These are phyloP conservation scores for Dendronephthya gigantea DNA, from an alignment of 64 coral and sea anemone genomes.

Conservation along the genomic window DNA sequence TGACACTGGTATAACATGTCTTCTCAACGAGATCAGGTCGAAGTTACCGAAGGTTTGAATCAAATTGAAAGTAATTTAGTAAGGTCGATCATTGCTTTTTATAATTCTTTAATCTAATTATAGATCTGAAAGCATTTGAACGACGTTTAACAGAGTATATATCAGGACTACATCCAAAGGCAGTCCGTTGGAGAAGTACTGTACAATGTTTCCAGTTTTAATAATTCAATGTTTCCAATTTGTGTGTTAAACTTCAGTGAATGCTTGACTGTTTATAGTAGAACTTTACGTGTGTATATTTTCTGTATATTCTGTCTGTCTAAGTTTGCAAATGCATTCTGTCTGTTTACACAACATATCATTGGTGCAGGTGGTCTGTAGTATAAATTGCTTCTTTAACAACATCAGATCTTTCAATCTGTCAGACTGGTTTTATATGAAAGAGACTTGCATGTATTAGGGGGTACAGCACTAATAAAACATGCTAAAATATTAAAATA, in stretches of 20 bases:
- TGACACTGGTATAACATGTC: neutral
- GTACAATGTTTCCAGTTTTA: neutral
- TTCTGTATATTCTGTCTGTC: no score
- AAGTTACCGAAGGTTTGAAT: conserved; percentile 59
- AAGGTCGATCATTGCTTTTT: neutral
- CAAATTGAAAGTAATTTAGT: neutral
- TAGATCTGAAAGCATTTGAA: conserved; percentile 98
- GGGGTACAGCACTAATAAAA: no score
- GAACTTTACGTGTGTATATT: no score
- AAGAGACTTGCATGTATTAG: no score
- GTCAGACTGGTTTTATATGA: no score
- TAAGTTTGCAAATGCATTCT: no score
- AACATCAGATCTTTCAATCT: no score
- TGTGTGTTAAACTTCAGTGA: neutral
- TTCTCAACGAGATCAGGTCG: neutral
- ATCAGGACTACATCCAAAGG: conserved; percentile 47
- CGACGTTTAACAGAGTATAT: conserved; percentile 87
- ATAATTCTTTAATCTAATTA: neutral
- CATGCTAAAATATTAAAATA: no score
- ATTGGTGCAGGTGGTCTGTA: neutral
- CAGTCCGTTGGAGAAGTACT: conserved; percentile 74
- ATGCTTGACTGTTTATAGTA: neutral
- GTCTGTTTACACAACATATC: neutral
- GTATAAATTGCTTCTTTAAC: neutral
- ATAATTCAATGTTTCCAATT: no score